A percentile compares a stretch with the other conserved stretches of the same genome.
Conservation (phyloP, 1,140 invertebrate species). For the Aculops lycopersici region DNA sequence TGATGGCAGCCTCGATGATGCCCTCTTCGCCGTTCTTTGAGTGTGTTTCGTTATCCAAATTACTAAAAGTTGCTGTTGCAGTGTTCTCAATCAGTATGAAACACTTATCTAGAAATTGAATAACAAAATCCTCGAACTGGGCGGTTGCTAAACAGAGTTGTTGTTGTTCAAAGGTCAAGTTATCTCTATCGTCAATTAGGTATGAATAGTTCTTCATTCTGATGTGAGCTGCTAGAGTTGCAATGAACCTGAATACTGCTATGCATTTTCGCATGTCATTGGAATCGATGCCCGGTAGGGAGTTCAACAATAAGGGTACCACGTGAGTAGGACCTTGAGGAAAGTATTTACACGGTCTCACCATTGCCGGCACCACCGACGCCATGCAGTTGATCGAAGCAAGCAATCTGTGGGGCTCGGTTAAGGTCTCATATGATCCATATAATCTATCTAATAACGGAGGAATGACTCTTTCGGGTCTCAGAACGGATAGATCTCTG, state of each 20-base stretch:
- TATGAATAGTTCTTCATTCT: constrained; percentile 51
- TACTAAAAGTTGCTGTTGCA: constrained; percentile 24
- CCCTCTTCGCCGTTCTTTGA: constrained; percentile 31
- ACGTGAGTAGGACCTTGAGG: constrained; percentile 43
- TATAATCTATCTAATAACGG: constrained; percentile 41
- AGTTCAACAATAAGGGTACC: constrained; percentile 37
- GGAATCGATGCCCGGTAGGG: constrained; percentile 55
- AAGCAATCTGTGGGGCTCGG: constrained; percentile 49
- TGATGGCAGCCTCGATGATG: constrained; percentile 30
- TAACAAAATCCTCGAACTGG: constrained; percentile 52
- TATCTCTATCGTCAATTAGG: constrained; percentile 25
- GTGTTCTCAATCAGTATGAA: constrained; percentile 38
- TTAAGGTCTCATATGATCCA: constrained; percentile 41
- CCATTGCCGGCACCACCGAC: constrained; percentile 30
- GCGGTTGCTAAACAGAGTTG: constrained; percentile 41
- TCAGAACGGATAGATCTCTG: constrained; percentile 35
- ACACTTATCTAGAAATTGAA: constrained; percentile 44
- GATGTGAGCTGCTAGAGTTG: constrained; percentile 35
- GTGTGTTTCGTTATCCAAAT: constrained; percentile 21
- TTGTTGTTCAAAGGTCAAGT: constrained; percentile 39
- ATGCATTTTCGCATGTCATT: constrained; percentile 58
- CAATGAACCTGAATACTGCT: constrained; percentile 36
- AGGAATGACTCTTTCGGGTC: constrained; percentile 49
- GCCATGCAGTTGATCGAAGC: constrained; percentile 39
- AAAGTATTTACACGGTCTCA: constrained; percentile 21